Conservation (phyloP, 2,113 vertebrate species). For the Corynorhinus townsendii region DNA sequence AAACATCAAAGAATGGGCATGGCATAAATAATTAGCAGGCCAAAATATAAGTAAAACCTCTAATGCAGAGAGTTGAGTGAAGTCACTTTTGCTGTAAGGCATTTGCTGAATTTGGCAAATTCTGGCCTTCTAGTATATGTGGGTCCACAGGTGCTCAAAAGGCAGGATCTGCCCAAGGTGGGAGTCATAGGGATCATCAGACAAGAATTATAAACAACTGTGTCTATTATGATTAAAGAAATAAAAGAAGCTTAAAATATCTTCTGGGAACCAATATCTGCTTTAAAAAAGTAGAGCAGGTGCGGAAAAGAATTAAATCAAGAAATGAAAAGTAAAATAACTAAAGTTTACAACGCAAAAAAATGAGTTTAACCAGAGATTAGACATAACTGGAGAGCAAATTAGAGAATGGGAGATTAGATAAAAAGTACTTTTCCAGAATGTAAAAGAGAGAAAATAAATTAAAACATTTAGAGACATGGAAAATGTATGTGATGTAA, state of each 20-base stretch:
- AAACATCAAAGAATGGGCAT: not conserved
- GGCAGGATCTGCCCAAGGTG: not conserved
- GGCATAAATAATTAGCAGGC: not conserved
- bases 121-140: not conserved
- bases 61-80: not conserved
- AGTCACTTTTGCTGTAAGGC: not conserved
- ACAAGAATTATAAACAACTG: not conserved
- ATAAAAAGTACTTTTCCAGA: not conserved
- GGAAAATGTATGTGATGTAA: not conserved
- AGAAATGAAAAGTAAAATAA: not conserved
- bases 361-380: not conserved
- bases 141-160: not conserved
- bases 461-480: not conserved
- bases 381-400: not conserved
- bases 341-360: slow-evolving; percentile 16
- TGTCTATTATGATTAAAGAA: not conserved
- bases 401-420: not conserved
- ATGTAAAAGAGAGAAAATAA: not conserved
- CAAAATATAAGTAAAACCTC: not conserved
- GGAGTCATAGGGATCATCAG: not conserved
- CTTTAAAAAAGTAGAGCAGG: not conserved
- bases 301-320: not conserved
- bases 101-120: not conserved
- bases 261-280: not conserved
- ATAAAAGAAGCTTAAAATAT: not conserved